Percentiles rank a stretch among this genome's conserved stretches.
Evolutionary conservation across 2,113 vertebrate species (phyloP).

Genomic region (Arizona elegans): DNA sequence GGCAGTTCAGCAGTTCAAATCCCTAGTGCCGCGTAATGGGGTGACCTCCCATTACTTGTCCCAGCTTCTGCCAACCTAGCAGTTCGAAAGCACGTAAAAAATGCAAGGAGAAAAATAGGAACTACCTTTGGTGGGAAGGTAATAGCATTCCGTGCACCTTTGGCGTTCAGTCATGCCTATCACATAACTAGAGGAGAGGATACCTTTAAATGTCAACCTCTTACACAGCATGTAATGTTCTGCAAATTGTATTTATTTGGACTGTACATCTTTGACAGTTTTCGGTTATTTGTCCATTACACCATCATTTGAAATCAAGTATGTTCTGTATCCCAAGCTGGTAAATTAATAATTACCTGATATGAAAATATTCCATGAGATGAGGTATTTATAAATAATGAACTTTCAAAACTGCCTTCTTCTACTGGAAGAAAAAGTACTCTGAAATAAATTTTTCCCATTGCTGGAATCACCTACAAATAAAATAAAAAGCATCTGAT

Average conservation of each 20-base stretch:
- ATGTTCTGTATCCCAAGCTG: constrained; percentile 15
- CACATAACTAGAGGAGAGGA: not conserved
- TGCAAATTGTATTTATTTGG: not conserved
- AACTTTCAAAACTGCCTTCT: constrained; percentile 92
- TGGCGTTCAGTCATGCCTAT: too few relatives aligned
- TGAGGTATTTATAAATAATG: constrained; percentile 99
- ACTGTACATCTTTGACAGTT: not conserved
- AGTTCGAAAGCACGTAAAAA: too few relatives aligned
- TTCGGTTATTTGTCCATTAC: not conserved
- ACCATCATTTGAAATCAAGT: constrained; percentile 5
- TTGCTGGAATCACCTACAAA: constrained; percentile 87
- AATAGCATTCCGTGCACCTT: too few relatives aligned
- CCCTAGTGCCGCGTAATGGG: too few relatives aligned
- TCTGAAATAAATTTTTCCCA: constrained; percentile 92
- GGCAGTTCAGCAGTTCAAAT: too few relatives aligned
- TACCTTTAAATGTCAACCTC: not conserved
- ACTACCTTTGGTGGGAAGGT: too few relatives aligned
- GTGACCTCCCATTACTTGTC: too few relatives aligned
- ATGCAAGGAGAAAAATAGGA: too few relatives aligned
- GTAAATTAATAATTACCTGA: constrained; percentile 72
- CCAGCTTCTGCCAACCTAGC: too few relatives aligned
- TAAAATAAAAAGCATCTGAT: constrained; percentile 43
- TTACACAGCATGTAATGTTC: not conserved
- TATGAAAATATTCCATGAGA: constrained; percentile 89
- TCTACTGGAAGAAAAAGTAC: constrained; percentile 92